A percentile compares a stretch with the other conserved stretches of the same genome.
Conservation (phyloP, 1,140 invertebrate species). For the Patella vulgata region DNA sequence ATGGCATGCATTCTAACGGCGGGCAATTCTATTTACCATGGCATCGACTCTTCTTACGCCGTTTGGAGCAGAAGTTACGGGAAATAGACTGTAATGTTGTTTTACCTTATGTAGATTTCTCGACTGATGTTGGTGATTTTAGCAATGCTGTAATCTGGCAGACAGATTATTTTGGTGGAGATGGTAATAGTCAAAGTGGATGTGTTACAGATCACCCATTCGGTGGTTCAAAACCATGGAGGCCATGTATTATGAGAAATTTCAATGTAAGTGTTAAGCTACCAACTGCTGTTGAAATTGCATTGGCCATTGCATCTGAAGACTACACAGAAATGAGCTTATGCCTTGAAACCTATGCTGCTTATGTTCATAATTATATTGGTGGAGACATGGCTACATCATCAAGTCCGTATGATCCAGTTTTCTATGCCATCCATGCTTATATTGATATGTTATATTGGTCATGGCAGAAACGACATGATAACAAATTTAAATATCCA, state of each 20-base stretch:
- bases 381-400: conserved; percentile 60
- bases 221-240: conserved; percentile 49
- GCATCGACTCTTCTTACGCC: conserved; percentile 55
- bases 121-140: conserved; percentile 59
- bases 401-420: conserved; percentile 55
- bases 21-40: conserved; percentile 57
- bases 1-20: conserved; percentile 57
- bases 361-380: conserved; percentile 58
- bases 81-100: conserved; percentile 58
- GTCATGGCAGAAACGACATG: conserved; percentile 55
- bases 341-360: conserved; percentile 48
- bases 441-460: conserved; percentile 61
- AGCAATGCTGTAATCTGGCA: conserved; percentile 58
- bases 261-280: conserved; percentile 56
- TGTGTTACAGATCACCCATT: conserved; percentile 60
- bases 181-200: conserved; percentile 36
- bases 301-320: conserved; percentile 51
- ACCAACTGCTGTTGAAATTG: conserved; percentile 53
- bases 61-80: conserved; percentile 54
- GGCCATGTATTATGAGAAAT: conserved; percentile 55
- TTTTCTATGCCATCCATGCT: conserved; percentile 57
- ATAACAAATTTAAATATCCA: conserved; percentile 58
- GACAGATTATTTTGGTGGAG: conserved; percentile 58
- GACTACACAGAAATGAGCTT: conserved; percentile 58
- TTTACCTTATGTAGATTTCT: conserved; percentile 62